A percentile compares a stretch with the other conserved stretches of the same genome.
These are phyloP conservation scores for Perdita meconis DNA, from an alignment of 2,888 invertebrate species.

Conservation along the genomic window DNA sequence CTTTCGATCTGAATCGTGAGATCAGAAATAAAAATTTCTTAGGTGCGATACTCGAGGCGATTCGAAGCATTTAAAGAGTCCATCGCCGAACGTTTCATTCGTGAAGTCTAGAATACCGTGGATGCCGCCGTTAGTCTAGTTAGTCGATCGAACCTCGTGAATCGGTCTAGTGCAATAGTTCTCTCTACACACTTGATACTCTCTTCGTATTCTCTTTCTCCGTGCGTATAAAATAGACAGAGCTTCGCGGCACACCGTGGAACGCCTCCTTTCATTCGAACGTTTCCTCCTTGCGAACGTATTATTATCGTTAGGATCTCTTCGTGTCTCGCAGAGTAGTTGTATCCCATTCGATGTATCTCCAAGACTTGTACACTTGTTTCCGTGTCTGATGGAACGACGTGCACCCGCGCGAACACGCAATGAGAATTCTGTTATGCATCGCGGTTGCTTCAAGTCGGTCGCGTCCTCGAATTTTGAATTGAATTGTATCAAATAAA, in stretches of 20 bases:
- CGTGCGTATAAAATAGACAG: slow-evolving; percentile 31
- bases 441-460: slow-evolving; percentile 4
- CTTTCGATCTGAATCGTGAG: too few relatives aligned
- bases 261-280: slow-evolving; percentile 48
- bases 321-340: slow-evolving; percentile 27
- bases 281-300: slow-evolving; percentile 40
- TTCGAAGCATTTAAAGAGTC: background rate
- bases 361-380: slow-evolving; percentile 6
- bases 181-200: slow-evolving; percentile 38
- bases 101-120: slow-evolving; percentile 13
- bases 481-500: slow-evolving; percentile 3
- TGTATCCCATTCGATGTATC: slow-evolving; percentile 31
- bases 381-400: slow-evolving; percentile 8
- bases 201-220: slow-evolving; percentile 26
- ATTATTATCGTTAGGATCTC: slow-evolving; percentile 45
- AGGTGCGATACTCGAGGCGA: background rate
- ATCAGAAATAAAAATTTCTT: too few relatives aligned
- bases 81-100: background rate
- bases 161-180: slow-evolving; percentile 67
- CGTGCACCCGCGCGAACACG: slow-evolving; percentile 15
- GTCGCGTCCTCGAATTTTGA: background rate
- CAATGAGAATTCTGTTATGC: slow-evolving; percentile 25
- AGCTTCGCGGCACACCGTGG: slow-evolving; percentile 35
- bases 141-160: slow-evolving; percentile 51
- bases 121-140: slow-evolving; percentile 32